These are phyloP conservation scores for Darevskia mixta DNA, from an alignment of 2,797 vertebrate species.

Conservation along the genomic window DNA sequence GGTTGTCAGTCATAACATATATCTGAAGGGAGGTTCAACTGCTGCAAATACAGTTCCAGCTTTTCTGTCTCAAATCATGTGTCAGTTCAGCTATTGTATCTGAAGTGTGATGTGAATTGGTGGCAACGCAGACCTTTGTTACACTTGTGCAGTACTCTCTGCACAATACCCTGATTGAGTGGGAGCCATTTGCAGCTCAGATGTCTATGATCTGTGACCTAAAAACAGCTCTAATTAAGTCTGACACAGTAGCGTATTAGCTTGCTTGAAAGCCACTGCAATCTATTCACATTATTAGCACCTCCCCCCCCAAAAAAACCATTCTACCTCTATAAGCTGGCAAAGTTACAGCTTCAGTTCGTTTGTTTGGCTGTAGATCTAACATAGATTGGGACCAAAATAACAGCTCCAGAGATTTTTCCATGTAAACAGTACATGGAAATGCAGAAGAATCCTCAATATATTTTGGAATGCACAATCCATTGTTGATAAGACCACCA, in stretches of 20 bases:
- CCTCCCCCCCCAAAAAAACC: background rate
- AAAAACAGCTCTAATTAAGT: constrained; percentile 40
- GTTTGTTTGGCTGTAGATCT: constrained; percentile 38
- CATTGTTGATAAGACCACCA: constrained; percentile 13
- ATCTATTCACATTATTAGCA: constrained; percentile 19
- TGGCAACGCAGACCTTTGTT: constrained; percentile 19
- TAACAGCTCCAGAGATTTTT: background rate
- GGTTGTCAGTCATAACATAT: background rate
- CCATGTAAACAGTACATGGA: constrained; percentile 3
- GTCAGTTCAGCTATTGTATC: constrained; percentile 37
- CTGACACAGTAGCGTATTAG: constrained; percentile 36
- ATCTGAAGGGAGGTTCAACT: background rate
- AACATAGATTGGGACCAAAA: constrained; percentile 13
- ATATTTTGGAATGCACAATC: constrained; percentile 3
- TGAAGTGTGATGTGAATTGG: constrained; percentile 30
- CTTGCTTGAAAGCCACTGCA: constrained; percentile 36
- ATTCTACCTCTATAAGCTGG: constrained; percentile 31
- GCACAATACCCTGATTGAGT: constrained; percentile 3
- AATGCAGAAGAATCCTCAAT: constrained; percentile 12
- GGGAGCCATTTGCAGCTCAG: constrained; percentile 34
- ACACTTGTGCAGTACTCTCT: constrained; percentile 23
- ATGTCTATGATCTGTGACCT: constrained; percentile 41
- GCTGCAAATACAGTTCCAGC: background rate
- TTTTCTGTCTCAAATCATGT: constrained; percentile 49
- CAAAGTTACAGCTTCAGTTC: constrained; percentile 7